A percentile compares a stretch with the other conserved stretches of the same genome.
phyloP scores from a whole-genome alignment of 1,140 invertebrate genomes.

The Heliconius melpomene region DNA sequence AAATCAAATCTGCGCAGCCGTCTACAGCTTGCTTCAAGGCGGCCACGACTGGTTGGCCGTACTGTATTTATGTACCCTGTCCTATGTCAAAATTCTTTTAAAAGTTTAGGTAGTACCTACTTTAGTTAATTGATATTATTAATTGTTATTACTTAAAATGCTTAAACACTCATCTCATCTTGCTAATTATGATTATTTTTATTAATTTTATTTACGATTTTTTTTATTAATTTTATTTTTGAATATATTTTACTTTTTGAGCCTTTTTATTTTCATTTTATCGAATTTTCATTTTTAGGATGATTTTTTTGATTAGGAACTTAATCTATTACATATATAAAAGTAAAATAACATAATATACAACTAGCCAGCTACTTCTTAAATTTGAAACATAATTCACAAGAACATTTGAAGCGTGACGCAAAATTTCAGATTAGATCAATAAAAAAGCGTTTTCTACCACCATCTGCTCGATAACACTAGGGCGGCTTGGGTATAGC shows the following conservation, averaged over 20 bases:
- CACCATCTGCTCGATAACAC: constrained; percentile 64
- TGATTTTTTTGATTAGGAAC: background rate
- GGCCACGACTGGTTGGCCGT: too few species aligned
- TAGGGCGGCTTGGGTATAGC: constrained; percentile 47
- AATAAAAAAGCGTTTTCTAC: constrained; percentile 49
- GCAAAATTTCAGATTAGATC: constrained; percentile 50
- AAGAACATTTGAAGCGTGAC: constrained; percentile 40
- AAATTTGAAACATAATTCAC: background rate
- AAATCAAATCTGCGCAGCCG: too few species aligned
- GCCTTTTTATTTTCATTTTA: background rate
- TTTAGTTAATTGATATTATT: too few species aligned
- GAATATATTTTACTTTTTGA: background rate
- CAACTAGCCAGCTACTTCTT: background rate
- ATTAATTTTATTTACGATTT: background rate
- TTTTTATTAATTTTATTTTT: background rate
- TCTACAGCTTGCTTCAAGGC: too few species aligned
- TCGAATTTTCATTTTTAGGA: background rate
- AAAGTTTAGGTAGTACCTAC: too few species aligned
- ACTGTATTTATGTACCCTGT: too few species aligned
- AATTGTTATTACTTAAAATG: background rate
- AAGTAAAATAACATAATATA: too few species aligned
- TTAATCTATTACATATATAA: too few species aligned
- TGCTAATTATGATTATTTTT: background rate
- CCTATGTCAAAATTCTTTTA: too few species aligned
- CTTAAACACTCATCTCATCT: background rate